Conservation (phyloP, 2,888 invertebrate genomes). For the Conchocele bisecta region DNA sequence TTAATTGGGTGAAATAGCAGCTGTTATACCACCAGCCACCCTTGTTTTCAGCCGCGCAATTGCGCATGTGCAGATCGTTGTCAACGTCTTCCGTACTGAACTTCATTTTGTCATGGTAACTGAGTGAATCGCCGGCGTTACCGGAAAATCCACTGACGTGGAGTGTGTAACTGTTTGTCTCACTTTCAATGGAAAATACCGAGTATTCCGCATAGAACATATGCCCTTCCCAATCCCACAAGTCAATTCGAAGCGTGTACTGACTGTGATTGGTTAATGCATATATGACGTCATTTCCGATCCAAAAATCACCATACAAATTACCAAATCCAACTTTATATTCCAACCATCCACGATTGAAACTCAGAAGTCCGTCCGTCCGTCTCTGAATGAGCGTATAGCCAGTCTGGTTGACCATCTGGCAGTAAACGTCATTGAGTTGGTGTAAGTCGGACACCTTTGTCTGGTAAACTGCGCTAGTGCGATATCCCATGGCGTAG, state of each 20-base stretch:
- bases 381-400: constrained; percentile 79
- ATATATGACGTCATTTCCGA: constrained; percentile 78
- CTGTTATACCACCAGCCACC: constrained; percentile 82
- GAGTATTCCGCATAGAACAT: constrained; percentile 77
- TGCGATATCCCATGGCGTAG: constrained; percentile 66
- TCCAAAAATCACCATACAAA: constrained; percentile 80
- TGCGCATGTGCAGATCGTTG: constrained; percentile 79
- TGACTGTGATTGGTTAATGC: constrained; percentile 70
- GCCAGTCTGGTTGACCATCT: constrained; percentile 77
- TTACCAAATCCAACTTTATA: constrained; percentile 81
- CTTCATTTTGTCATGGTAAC: constrained; percentile 79
- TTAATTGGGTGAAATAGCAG: constrained; percentile 79
- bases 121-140: constrained; percentile 79
- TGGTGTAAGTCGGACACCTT: constrained; percentile 61
- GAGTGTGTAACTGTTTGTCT: constrained; percentile 71
- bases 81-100: constrained; percentile 81
- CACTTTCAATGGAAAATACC: constrained; percentile 73
- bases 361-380: constrained; percentile 75
- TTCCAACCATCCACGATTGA: constrained; percentile 79
- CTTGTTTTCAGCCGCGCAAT: constrained; percentile 80
- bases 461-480: constrained; percentile 77
- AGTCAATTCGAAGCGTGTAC: constrained; percentile 78
- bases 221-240: constrained; percentile 82
- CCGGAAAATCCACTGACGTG: constrained; percentile 72
- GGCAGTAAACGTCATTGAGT: constrained; percentile 77